phyloP scores from a whole-genome alignment of 2,113 vertebrate species.

The Esox niger region DNA sequence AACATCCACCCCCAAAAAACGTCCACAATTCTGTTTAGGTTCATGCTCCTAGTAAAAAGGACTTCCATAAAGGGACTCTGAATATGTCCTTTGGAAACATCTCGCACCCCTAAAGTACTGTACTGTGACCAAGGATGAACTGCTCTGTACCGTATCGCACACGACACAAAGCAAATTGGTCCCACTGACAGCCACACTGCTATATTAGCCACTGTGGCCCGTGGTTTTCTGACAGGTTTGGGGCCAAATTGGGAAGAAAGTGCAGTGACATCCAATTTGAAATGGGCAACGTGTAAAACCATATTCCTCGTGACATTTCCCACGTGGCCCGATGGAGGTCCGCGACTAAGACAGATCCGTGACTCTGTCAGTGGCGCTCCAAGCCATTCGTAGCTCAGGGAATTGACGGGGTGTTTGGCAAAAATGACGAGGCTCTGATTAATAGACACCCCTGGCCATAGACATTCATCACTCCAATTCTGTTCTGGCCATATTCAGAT shows the following conservation, averaged over 20 bases:
- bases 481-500: neutral
- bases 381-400: neutral
- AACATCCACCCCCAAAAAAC: too few species aligned
- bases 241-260: constrained; percentile 25
- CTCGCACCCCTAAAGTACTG: neutral
- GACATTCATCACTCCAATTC: constrained; percentile 26
- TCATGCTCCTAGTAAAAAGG: too few species aligned
- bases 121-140: neutral
- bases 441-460: neutral
- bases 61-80: too few species aligned
- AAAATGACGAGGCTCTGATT: neutral
- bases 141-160: neutral
- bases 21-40: too few species aligned
- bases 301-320: constrained; percentile 37
- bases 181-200: constrained; percentile 17
- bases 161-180: constrained; percentile 30
- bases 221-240: constrained; percentile 25
- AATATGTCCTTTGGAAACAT: neutral
- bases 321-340: constrained; percentile 26
- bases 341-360: constrained; percentile 32
- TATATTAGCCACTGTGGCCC: constrained; percentile 14
- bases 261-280: constrained; percentile 37
- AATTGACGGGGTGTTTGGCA: neutral
- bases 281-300: constrained; percentile 17
- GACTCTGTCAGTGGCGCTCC: neutral